A percentile compares a stretch with the other conserved stretches of the same genome.
These are phyloP conservation scores for Rhinogobio ventralis DNA, from an alignment of 2,797 vertebrate species.

Conservation along the genomic window DNA sequence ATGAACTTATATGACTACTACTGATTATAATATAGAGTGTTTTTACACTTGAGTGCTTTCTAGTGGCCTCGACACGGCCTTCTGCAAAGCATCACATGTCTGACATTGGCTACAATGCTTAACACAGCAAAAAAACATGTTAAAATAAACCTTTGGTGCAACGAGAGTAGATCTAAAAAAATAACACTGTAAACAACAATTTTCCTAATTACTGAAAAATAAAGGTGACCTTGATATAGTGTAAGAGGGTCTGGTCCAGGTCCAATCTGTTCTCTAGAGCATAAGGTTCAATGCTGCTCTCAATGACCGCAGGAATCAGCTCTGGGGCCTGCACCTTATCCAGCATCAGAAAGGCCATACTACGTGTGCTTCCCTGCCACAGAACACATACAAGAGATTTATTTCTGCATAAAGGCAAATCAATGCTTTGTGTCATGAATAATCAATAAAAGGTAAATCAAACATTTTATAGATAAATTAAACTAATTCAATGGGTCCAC, in stretches of 20 bases:
- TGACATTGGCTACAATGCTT: background rate
- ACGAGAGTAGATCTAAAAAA: background rate
- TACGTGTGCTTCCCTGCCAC: slow-evolving; percentile 83
- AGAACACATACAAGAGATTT: background rate
- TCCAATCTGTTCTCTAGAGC: slow-evolving; percentile 83
- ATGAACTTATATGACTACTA: background rate
- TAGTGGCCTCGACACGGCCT: background rate
- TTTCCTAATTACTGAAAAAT: background rate
- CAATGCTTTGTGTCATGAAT: background rate
- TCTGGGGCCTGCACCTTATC: slow-evolving; percentile 93
- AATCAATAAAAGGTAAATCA: background rate
- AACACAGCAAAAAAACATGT: background rate
- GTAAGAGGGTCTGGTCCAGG: slow-evolving; percentile 88
- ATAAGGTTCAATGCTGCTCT: slow-evolving; percentile 86
- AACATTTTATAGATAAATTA: background rate
- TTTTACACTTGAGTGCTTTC: background rate
- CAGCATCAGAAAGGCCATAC: slow-evolving; percentile 92
- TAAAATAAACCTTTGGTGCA: background rate
- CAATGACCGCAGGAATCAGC: slow-evolving; percentile 84
- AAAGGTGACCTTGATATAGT: slow-evolving; percentile 89
- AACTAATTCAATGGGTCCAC: background rate
- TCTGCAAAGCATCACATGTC: background rate
- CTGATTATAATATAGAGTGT: background rate
- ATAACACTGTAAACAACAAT: background rate
- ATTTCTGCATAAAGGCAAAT: background rate